Evolutionary conservation across 2,113 vertebrate genomes (phyloP), one percentile per base, ranked within the genome.

Genomic region (Alexandromys fortis): DNA sequence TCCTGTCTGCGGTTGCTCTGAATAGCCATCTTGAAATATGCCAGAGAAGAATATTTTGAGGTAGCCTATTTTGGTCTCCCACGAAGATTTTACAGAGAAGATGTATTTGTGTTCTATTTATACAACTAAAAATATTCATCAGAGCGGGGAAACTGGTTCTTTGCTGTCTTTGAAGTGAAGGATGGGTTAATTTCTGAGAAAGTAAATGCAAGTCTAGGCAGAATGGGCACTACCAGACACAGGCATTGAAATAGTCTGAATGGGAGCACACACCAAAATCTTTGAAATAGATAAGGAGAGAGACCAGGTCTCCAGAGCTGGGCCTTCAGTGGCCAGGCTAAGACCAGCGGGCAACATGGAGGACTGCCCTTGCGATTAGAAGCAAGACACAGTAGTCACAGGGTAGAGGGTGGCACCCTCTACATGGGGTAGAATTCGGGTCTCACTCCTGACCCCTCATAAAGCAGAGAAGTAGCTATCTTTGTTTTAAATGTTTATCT

Each of bases 1-100:
- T 81, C n/a, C 82, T 9, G 9, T 81, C 63, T 86, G 75, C 49
- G 13, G 55, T 81, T 49, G 77, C 94, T 95, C 75, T 81, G 89
- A 88, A 92, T 92, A 92, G 72, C 89, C 94, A 87, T 88, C 82
- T 81, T 52, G 67, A 87, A 92, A 92, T 81, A 81, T 88, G 83
- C 89, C 83, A 35, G 17, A 81, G 63, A 58, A 58, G 70, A 86
- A 81, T 87, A 95, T 95, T 95, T 86, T 81, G 75, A 91, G 82
- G 58, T 38, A 26, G 82, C 49, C 65, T 95, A 95, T 95, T 95
- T 88, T 65, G 65, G 83, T 95, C 52, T 91, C 70, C 82, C 67
- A 52, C 52, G 7, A 76, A 63, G 38, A 73, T 87, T 77, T 91
- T 58, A 49, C 82, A 70, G 85, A 94, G 75, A 91, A 95, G 70